These are phyloP conservation scores for Drosophila bifasciata DNA, from an alignment of 1,140 invertebrate species.

Conservation along the genomic window DNA sequence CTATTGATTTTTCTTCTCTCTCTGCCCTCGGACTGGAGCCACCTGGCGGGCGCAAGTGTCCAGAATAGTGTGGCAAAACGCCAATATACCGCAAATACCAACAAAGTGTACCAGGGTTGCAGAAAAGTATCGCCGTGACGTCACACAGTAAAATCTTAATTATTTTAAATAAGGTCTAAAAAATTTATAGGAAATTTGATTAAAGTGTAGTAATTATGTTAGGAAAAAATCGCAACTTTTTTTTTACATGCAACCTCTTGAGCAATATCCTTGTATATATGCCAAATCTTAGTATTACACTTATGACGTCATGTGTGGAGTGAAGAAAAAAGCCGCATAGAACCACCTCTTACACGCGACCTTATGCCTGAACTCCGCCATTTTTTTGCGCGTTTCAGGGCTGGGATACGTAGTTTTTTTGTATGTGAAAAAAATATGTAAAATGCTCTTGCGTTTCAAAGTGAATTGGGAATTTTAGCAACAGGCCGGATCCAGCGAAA, in stretches of 20 bases:
- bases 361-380: conserved; percentile 56
- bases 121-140: not conserved
- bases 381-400: conserved; percentile 72
- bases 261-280: no score
- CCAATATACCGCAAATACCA: conserved; percentile 6
- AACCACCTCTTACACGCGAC: conserved; percentile 7
- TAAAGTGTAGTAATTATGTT: no score
- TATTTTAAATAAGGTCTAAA: not conserved
- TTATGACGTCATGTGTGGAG: conserved; percentile 15
- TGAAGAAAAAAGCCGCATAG: conserved; percentile 13
- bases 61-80: conserved; percentile 37
- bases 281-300: no score
- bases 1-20: conserved; percentile 80
- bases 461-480: conserved; percentile 31
- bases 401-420: conserved; percentile 40
- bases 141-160: not conserved
- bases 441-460: conserved; percentile 40
- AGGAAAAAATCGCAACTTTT: no score
- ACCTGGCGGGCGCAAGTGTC: conserved; percentile 57
- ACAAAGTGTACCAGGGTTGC: conserved; percentile 13
- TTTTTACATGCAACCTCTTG: no score
- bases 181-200: no score
- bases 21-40: conserved; percentile 57
- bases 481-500: conserved; percentile 24
- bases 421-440: conserved; percentile 54